phyloP scores from a whole-genome alignment of 2,797 vertebrate species.

The Acomys russatus region DNA sequence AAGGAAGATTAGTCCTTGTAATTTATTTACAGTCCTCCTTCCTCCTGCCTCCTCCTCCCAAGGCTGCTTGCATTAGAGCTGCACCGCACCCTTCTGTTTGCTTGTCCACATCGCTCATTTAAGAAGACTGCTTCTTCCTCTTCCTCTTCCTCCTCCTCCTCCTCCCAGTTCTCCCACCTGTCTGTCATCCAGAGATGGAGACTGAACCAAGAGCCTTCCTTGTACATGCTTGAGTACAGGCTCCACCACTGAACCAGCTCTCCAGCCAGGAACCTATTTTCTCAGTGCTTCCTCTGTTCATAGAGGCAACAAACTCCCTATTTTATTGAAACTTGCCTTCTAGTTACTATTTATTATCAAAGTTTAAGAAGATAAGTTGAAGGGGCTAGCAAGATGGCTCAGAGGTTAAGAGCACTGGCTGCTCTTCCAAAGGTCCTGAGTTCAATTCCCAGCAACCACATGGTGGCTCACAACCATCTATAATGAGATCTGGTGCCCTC shows the following conservation, averaged over 20 bases:
- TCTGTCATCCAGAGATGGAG: not conserved
- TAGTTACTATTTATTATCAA: not conserved
- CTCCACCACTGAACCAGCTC: not conserved
- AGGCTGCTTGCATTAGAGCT: not conserved
- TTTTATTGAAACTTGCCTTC: not conserved
- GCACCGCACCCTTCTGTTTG: not conserved
- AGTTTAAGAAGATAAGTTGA: not conserved
- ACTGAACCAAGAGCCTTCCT: not conserved
- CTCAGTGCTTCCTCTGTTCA: not conserved
- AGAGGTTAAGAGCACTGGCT: too few relatives aligned
- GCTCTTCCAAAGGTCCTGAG: too few relatives aligned
- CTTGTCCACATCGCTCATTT: conserved; percentile 39
- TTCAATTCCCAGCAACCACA: too few relatives aligned
- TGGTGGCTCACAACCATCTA: too few relatives aligned
- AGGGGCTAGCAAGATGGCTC: too few relatives aligned
- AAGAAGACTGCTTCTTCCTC: not conserved
- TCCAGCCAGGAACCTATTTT: not conserved
- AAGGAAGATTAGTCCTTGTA: not conserved
- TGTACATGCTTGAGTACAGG: not conserved
- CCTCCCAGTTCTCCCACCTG: not conserved
- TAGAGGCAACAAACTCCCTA: not conserved
- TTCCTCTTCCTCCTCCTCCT: not conserved
- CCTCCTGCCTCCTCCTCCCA: not conserved
- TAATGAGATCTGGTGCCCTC: too few relatives aligned
- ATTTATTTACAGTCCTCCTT: not conserved